Evolutionary conservation across 2,797 vertebrate species (phyloP), one percentile per base, ranked within the genome.

Genomic region (Sphenopsis melanotis): DNA sequence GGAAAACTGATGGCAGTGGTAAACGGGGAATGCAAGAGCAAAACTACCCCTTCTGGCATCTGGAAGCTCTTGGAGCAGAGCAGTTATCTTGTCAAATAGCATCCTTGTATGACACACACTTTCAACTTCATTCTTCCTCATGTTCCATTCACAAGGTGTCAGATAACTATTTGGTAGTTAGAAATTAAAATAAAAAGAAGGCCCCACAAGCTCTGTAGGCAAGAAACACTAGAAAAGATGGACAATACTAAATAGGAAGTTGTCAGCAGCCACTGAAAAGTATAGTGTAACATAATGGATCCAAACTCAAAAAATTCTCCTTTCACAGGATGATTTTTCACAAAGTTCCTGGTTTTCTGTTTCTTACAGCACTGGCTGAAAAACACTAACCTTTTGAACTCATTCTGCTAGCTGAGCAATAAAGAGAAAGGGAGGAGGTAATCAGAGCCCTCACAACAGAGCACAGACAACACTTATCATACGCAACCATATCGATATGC

Each of bases 331-430:
- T 69, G 39, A 47, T 50, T 94, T 94, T 93, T 88, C 85, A 72
- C 18, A 15, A 37, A 49, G 61, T 55, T 81, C n/a, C 46, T 39
- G 20, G 17, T 39, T 94, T 96, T 83, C 57, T 90, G 36, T 83
- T 93, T 65, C 55, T 29, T 82, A 86, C 61, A 76, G 12, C 3
- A 1, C 46, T 80, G 70, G 12, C 69, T 82, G 21, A 57, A 84
- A 88, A 92, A 15, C 13, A 72, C 50, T 90, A 91, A 86, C 61
- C 72, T 84, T 93, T 88, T 76, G 77, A 96, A 91, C 74, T 93
- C 46, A 10, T 64, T 79, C 69, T 83, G 50, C 55, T 34, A 78
- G 39, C 15, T 83, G 32, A 57, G 55, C 55, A 82, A 42, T 34
- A 39, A 75, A 81, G 60, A 71, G 53, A 85, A 91, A 74, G 19